Evolutionary conservation across 2,888 invertebrate genomes (phyloP), one percentile per base, ranked within the genome.

Genomic region (Eristalis intricaria): DNA sequence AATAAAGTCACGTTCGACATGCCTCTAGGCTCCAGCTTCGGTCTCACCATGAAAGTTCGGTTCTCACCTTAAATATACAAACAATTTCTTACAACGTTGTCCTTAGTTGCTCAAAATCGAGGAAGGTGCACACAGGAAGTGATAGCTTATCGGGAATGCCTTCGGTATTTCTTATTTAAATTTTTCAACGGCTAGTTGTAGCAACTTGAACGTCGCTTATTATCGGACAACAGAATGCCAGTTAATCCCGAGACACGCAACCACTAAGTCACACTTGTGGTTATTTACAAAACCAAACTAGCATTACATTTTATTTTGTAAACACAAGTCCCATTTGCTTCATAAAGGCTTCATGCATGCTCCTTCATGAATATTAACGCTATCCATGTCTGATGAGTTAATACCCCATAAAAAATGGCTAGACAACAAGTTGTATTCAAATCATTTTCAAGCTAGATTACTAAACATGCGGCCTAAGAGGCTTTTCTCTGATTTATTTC

Each of bases 401-500:
- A 26, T 61, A 43, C 19, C 29, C 10, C 71, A 71, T 71, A 50
- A 73, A 60, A 60, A 73, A 64, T 35, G 43, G 22, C 73, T 43
- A 63, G 43, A 50, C 26, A 50, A 35, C 29, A 32, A 65, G 58
- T 38, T 65, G n/a, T 38, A 22, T 32, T 50, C 26, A 56, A 32
- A 65, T 38, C 64, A 26, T 38, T 35, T 32, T 35, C 26, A 50
- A 29, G 43, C 56, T 22, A 32, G 22, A 35, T 64, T 65, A 22
- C 65, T 56, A 10, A 23, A 65, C 29, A 35, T 74, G 23, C 32
- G 35, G 35, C 64, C 23, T 66, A 66, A 40, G 22, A 58, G 66
- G 35, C 65, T 66, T 75, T 58, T 66, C 65, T 38, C 19, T 75
- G 75, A 75, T 75, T 66, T 75, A 75, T 65, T 66, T 38, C 58